Conservation (phyloP, 2,113 vertebrate genomes). For the Axis porcinus region DNA sequence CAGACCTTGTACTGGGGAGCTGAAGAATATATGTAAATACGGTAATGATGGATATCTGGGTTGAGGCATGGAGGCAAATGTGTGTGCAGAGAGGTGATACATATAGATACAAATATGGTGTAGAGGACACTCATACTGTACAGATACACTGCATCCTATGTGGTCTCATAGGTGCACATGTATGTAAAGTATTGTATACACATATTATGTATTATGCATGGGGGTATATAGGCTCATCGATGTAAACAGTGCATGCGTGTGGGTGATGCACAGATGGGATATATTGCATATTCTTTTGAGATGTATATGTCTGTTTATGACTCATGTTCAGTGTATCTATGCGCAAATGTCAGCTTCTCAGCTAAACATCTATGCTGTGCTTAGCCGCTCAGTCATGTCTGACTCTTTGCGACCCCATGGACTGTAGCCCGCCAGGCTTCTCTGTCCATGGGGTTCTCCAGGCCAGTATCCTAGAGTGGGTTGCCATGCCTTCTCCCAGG, state of each 20-base stretch:
- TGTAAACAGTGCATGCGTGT: neutral
- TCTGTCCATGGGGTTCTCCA: neutral
- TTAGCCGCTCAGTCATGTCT: neutral
- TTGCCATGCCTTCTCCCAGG: neutral
- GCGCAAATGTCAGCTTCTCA: neutral
- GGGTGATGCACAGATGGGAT: too few species aligned
- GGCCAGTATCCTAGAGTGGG: neutral
- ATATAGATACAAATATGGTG: too few species aligned
- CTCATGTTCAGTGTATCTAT: neutral
- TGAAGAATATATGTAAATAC: neutral
- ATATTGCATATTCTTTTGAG: neutral
- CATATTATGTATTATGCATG: neutral
- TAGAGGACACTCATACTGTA: accelerated
- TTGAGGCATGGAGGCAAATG: neutral
- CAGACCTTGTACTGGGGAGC: neutral
- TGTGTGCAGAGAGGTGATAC: neutral
- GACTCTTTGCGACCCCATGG: neutral
- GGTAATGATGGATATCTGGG: neutral
- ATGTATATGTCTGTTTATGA: neutral
- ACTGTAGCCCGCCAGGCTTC: neutral
- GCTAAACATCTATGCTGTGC: neutral
- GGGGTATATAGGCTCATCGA: neutral
- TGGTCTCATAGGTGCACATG: neutral
- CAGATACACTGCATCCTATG: accelerated
- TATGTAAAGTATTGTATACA: neutral